Base-by-base conservation (phyloP, 2,113 vertebrate species). In the Bothrops jararaca region DNA sequence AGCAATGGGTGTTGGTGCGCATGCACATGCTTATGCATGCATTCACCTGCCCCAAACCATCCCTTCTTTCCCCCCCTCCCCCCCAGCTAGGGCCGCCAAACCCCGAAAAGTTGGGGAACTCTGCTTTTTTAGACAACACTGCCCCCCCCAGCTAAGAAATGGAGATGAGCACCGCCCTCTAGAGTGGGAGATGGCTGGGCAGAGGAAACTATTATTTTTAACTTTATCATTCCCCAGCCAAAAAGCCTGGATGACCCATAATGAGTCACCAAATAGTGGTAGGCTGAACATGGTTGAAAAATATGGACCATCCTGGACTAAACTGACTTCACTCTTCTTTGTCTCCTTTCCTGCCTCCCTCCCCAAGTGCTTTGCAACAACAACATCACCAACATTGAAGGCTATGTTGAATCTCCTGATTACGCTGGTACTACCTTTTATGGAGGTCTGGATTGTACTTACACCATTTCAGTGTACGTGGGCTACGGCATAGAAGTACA, bases 401-500 rank as follows among this genome's bases (percentile, higher is more conserved):
- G 98, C 64, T 96, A 98, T 5, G 97, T 99, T 39, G 98, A 99
- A 97, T 99, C 98, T 90, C 98, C 98, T 52, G 98, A 98, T 93
- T 96, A 98, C 1, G 95, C 97, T 64, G 98, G 98, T 22, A 96
- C 96, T 24, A 94, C 95, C 0, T 93, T 97, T 86, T 97, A 95
- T 26, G 97, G 98, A 4, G 98, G 98, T 29, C 96, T 99, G 93
- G 98, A 99, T 92, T 99, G 98, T 93, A 99, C 98, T 2, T 99
- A 99, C 95, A 98, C 98, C 94, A 98, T 99, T 93, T 98, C 97
- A 7, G 98, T 99, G 89, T 99, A 98, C 88, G 96, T 98, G 53
- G 98, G 98, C 45, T 99, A 98, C 0, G 98, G 98, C 39, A 98
- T 99, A 93, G 98, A 99, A 96, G 98, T 99, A 94, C 98, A 98